Evolutionary conservation across 2,797 vertebrate genomes (phyloP).

Genomic region (Caiman crocodilus): DNA sequence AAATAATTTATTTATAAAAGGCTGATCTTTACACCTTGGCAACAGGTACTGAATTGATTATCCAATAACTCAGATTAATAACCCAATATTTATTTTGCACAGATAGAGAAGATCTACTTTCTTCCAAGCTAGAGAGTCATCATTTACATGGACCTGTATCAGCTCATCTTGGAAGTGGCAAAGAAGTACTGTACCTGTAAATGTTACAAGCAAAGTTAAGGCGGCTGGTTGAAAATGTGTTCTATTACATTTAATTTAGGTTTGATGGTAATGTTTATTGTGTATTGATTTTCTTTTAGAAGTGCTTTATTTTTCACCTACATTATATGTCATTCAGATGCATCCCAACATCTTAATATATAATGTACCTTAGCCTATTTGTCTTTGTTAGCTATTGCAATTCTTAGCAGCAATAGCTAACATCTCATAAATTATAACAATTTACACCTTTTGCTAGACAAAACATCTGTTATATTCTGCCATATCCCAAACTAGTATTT

Average conservation of each 20-base stretch:
- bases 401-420: background rate
- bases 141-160: background rate
- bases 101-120: background rate
- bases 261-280: slow-evolving; percentile 37
- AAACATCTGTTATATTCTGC: slow-evolving; percentile 1
- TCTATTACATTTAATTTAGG: background rate
- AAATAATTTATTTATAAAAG: background rate
- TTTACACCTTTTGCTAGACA: background rate
- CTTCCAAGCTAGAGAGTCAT: background rate
- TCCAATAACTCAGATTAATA: background rate
- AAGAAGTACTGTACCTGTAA: background rate
- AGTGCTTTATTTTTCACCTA: background rate
- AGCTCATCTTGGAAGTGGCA: background rate
- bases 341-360: slow-evolving; percentile 4
- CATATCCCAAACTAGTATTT: slow-evolving; percentile 15
- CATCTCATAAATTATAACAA: slow-evolving; percentile 19
- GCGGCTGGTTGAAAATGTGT: background rate
- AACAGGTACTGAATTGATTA: background rate
- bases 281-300: slow-evolving; percentile 45
- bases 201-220: background rate
- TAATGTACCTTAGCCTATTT: background rate
- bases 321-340: slow-evolving; percentile 16
- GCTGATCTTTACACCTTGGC: background rate
- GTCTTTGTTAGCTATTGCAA: background rate
- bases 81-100: background rate